Percentiles rank a stretch among this genome's conserved stretches.
Evolutionary conservation across 2,888 invertebrate genomes (phyloP).

Genomic region (Spilarctia lutea): DNA sequence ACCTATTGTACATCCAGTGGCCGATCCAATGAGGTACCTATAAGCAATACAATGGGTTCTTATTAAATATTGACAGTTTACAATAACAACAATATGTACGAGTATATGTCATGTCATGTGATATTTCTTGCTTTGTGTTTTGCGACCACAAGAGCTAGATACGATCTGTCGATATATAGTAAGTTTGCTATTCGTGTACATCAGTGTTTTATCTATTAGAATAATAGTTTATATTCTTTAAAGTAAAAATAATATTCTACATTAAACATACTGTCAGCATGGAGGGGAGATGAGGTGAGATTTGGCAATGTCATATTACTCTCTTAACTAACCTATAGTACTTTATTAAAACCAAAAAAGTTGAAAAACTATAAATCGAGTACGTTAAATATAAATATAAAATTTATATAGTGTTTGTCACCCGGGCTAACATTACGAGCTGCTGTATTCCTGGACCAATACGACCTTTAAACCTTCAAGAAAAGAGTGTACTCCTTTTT

Average conservation of each 20-base stretch:
- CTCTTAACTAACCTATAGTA: not conserved
- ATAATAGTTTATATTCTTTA: not conserved
- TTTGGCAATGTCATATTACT: not conserved
- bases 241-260: not conserved
- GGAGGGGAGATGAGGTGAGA: not conserved
- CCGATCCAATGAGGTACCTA: not conserved
- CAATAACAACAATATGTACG: not conserved
- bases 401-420: no score
- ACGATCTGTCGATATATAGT: not conserved
- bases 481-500: no score
- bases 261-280: not conserved
- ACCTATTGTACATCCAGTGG: not conserved
- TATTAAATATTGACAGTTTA: conserved; percentile 7
- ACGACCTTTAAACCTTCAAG: no score
- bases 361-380: no score
- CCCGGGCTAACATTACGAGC: no score
- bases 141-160: not conserved
- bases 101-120: not conserved
- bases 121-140: not conserved
- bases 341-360: not conserved
- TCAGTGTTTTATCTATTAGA: not conserved
- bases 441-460: no score
- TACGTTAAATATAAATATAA: no score
- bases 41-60: not conserved
- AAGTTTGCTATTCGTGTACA: not conserved